Base-by-base conservation (phyloP, 2,113 vertebrate species). In the Protomyctophum bolini region DNA sequence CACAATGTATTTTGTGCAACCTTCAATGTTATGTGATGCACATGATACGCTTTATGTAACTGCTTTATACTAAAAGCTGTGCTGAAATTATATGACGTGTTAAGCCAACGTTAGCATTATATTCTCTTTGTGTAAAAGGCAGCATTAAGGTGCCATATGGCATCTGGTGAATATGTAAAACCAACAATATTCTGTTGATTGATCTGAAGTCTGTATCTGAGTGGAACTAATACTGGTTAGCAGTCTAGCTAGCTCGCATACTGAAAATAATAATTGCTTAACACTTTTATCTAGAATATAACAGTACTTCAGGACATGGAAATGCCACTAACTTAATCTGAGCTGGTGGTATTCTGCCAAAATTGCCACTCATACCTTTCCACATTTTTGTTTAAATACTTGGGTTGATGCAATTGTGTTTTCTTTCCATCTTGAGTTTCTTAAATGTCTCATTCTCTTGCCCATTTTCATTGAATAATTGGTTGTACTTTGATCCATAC, bases 401-500 rank as follows among this genome's bases (percentile, higher is more conserved):
- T 77, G 47, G 57, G 61, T 56, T 67, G 70, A 75, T 59, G 70
- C 66, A 67, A 72, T 62, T 50, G n/a, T 60, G 7, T 47, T 60
- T 61, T 68, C 50, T 67, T 6, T 55, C 33, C 12, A 57, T 61
- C 3, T 76, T 67, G 10, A 68, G 15, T 81, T 70, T 66, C 54
- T 33, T 41, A 47, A 66, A 68, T 70, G 78, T 84, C 61, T 72
- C 82, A 76, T 69, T 79, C 74, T 86, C 41, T 73, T 66, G 70
- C 70, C 70, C 48, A 86, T 85, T 82, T 74, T 75, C 83, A 79
- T 77, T 73, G 77, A 67, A 65, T 85, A 72, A 45, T 66, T 71
- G 54, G 33, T 14, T 91, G 86, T 86, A 80, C 82, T 89, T 81
- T 74, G 75, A 86, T 77, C 68, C 73, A 85, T 88, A 70, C 84